Conservation (phyloP, 2,113 vertebrate species). For the Chaetops frenatus region DNA sequence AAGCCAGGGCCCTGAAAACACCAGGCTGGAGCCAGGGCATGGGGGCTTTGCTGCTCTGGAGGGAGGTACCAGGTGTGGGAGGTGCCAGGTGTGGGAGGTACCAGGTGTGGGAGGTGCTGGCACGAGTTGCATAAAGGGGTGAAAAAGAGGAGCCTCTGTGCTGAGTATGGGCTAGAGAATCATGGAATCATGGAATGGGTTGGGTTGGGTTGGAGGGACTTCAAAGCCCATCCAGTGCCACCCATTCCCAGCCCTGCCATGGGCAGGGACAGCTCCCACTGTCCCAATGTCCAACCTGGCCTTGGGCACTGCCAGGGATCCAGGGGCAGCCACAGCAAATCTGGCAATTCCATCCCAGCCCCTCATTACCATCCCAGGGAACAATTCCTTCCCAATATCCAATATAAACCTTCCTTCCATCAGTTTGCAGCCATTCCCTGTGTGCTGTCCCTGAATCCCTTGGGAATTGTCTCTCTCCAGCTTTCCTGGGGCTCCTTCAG, state of each 20-base stretch:
- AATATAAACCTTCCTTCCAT: too few species aligned
- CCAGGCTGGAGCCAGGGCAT: neutral
- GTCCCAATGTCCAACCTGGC: neutral
- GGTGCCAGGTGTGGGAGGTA: neutral
- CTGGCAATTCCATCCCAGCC: too few species aligned
- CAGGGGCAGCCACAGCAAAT: neutral
- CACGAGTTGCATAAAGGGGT: neutral
- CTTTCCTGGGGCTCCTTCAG: too few species aligned
- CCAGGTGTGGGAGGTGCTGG: neutral
- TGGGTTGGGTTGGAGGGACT: neutral
- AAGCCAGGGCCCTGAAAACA: neutral
- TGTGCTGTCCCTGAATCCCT: too few species aligned
- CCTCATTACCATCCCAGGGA: too few species aligned
- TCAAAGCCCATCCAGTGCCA: accelerated
- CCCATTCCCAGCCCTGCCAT: too few species aligned
- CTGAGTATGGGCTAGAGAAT: neutral
- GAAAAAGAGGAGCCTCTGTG: neutral
- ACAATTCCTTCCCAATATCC: too few species aligned
- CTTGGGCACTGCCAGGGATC: neutral
- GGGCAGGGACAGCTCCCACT: neutral
- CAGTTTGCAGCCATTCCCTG: too few species aligned
- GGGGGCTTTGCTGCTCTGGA: neutral
- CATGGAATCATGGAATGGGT: neutral
- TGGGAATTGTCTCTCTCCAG: too few species aligned
- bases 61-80: neutral